Base-by-base conservation (phyloP, 1,140 invertebrate genomes). In the Lucilia sericata region DNA sequence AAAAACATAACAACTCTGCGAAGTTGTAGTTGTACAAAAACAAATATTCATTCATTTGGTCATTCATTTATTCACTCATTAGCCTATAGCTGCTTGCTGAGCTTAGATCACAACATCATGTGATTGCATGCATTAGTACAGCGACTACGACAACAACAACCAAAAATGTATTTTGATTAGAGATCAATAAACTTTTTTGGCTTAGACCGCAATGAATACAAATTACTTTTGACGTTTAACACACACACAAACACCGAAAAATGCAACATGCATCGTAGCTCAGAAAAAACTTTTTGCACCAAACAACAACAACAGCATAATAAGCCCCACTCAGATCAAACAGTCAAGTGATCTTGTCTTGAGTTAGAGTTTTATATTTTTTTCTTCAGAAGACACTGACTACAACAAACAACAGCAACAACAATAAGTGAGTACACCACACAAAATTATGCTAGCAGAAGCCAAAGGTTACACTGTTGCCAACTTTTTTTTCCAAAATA, bases 111-210 rank as follows among this genome's bases (percentile, higher is more conserved):
- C 55, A n/a, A 60, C 55, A n/a, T 17, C 55, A 60, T 60, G 55
- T 60, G 55, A 10, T 42, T 42, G 55, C 13, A 17, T 60, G 55
- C 55, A 60, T n/a, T n/a, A 60, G 55, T n/a, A 60, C 55, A 17
- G 17, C 14, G n/a, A 5, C 7, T 3, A 17, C 60, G n/a, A 65
- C 65, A 17, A 10, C 1, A 19, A 70, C 5, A 19, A 70, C 65
- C 25, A 70, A 21, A 19, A 25, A 70, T 70, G 55, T 17, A 60
- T 60, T 60, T 70, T 70, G 65, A 70, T 70, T 70, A 21, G 19
- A 70, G 65, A 70, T 70, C 65, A 70, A 70, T 70, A 70, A 70
- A 25, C 65, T 70, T 70, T 70, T 70, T 70, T 70, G 65, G 65
- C 65, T 70, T 10, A 70, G 21, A 70, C 65, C 21, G n/a, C 65